These are phyloP conservation scores for Platygyra sinensis DNA, from an alignment of 64 coral and sea anemone genomes.

Conservation along the genomic window DNA sequence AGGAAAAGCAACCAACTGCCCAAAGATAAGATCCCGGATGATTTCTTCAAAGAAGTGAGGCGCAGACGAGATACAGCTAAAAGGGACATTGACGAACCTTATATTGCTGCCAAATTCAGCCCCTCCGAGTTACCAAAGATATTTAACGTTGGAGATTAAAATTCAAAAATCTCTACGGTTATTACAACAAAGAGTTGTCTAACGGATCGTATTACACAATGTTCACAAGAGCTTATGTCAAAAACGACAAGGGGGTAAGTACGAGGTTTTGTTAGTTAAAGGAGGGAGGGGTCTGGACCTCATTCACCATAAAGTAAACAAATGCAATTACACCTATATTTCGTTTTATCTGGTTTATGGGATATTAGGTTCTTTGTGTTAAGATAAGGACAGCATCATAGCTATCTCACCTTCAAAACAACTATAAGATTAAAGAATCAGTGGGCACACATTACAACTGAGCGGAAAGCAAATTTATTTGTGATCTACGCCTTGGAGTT, in stretches of 20 bases:
- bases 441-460: too few species aligned
- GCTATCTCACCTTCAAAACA: too few species aligned
- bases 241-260: conserved; percentile 80
- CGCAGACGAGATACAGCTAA: conserved; percentile 16
- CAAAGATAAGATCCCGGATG: conserved; percentile 56
- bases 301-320: too few species aligned
- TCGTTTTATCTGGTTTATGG: too few species aligned
- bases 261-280: neutral
- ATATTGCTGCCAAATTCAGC: conserved; percentile 90
- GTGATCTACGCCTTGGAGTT: too few species aligned
- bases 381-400: too few species aligned
- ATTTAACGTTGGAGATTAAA: conserved; percentile 74
- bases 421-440: too few species aligned
- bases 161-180: conserved; percentile 78
- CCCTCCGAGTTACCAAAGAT: conserved; percentile 66
- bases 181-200: conserved; percentile 74
- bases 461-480: too few species aligned
- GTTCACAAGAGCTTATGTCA: conserved; percentile 80
- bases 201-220: conserved; percentile 75
- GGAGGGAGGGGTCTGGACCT: neutral
- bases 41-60: conserved; percentile 78
- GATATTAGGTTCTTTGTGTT: too few species aligned
- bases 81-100: conserved; percentile 35
- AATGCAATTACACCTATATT: too few species aligned
- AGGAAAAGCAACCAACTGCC: conserved; percentile 60